Evolutionary conservation across 2,113 vertebrate genomes (phyloP).

Genomic region (Symphodus melops): DNA sequence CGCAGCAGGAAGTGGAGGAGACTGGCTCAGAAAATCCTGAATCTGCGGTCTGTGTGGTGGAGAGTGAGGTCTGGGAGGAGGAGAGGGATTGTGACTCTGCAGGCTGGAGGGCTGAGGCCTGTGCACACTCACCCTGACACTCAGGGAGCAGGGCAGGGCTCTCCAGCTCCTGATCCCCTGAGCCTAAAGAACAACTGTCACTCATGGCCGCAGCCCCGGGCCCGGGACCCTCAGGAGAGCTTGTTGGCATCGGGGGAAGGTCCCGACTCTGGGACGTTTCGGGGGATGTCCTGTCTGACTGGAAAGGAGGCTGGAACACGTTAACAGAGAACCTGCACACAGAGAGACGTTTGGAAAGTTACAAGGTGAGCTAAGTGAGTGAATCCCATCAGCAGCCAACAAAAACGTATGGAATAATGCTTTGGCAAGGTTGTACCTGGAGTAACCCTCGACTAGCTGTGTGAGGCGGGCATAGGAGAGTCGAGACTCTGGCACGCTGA

Average conservation of each 20-base stretch:
- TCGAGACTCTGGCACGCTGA: slow-evolving; percentile 93
- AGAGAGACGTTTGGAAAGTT: background rate
- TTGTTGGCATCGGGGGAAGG: slow-evolving; percentile 66
- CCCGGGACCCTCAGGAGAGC: slow-evolving; percentile 69
- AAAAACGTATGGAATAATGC: too few relatives aligned
- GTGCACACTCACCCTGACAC: slow-evolving; percentile 37
- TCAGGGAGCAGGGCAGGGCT: slow-evolving; percentile 42
- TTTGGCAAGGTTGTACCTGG: slow-evolving; percentile 84
- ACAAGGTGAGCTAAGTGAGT: background rate
- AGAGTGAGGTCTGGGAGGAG: slow-evolving; percentile 73
- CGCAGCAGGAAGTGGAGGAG: slow-evolving; percentile 77
- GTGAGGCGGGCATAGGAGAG: slow-evolving; percentile 91
- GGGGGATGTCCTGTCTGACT: slow-evolving; percentile 89
- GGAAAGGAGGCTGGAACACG: slow-evolving; percentile 97
- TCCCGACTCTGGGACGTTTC: slow-evolving; percentile 82
- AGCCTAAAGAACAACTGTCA: slow-evolving; percentile 3
- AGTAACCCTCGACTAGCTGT: slow-evolving; percentile 94
- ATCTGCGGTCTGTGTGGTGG: slow-evolving; percentile 83
- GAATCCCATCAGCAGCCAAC: background rate
- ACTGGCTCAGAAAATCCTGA: slow-evolving; percentile 87
- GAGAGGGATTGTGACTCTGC: slow-evolving; percentile 75
- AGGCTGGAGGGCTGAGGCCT: slow-evolving; percentile 67
- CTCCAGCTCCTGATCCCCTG: slow-evolving; percentile 38
- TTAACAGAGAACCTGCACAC: slow-evolving; percentile 91
- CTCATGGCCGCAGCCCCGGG: slow-evolving; percentile 62